Evolutionary conservation across 2,888 invertebrate genomes (phyloP).

Genomic region (Drosophila picticornis): DNA sequence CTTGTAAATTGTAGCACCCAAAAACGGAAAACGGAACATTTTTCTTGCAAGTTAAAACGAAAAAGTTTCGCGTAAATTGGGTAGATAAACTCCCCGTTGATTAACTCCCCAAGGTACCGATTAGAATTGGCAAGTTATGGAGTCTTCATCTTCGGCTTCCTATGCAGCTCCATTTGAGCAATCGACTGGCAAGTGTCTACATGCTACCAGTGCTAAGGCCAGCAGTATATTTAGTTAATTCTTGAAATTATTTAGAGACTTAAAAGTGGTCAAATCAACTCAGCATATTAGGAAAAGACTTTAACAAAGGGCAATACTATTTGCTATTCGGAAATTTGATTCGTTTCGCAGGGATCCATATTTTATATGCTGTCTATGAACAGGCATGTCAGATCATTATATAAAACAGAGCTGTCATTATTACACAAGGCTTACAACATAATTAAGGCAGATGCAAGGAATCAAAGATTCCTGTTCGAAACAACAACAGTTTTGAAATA

Average conservation of each 20-base stretch:
- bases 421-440: neutral
- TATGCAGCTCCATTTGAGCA: no score
- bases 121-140: neutral
- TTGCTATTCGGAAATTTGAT: neutral
- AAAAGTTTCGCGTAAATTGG: neutral
- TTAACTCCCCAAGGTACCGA: neutral
- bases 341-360: neutral
- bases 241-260: neutral
- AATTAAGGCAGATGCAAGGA: neutral
- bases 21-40: neutral
- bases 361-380: neutral
- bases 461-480: neutral
- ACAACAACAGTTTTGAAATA: neutral
- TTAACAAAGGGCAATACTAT: neutral
- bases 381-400: neutral
- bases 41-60: neutral
- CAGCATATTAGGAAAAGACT: neutral
- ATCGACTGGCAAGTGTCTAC: no score
- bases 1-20: no score
- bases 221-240: neutral
- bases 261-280: neutral
- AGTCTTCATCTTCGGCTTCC: no score
- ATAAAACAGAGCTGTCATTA: neutral
- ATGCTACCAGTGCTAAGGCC: no score
- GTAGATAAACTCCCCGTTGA: no score